phyloP scores from a whole-genome alignment of 1,140 invertebrate genomes.

The Aphelinus certus region DNA sequence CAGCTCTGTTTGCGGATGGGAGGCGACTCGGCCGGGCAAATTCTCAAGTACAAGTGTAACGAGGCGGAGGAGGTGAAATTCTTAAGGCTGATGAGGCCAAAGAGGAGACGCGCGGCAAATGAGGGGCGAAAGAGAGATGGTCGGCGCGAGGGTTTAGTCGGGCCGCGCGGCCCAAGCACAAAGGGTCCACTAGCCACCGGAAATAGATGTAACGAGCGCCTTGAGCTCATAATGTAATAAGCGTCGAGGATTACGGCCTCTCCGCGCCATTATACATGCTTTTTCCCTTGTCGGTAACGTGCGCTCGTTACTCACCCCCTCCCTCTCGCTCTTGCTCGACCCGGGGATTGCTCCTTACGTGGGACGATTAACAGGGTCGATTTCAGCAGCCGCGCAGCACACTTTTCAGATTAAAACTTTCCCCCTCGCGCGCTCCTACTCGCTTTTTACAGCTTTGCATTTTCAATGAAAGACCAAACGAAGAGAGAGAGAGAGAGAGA shows the following conservation, averaged over 20 bases:
- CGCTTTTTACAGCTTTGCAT: too few relatives aligned
- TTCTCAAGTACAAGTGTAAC: constrained; percentile 8
- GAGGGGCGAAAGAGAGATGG: not conserved
- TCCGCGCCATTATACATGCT: constrained; percentile 1
- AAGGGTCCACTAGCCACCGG: constrained; percentile 11
- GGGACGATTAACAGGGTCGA: too few relatives aligned
- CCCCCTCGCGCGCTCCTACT: too few relatives aligned
- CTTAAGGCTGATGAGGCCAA: constrained; percentile 38
- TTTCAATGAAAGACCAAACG: too few relatives aligned
- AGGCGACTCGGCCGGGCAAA: too few relatives aligned
- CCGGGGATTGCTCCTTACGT: too few relatives aligned
- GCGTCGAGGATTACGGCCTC: constrained; percentile 31
- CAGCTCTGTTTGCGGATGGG: too few relatives aligned
- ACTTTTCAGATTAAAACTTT: too few relatives aligned
- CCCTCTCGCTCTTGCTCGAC: too few relatives aligned
- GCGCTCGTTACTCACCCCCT: too few relatives aligned
- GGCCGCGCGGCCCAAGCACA: not conserved
- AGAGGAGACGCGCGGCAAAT: constrained; percentile 15
- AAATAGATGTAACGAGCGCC: constrained; percentile 49
- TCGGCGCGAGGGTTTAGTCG: not conserved
- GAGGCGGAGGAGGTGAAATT: not conserved
- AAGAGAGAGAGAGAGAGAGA: too few relatives aligned
- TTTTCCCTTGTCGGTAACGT: not conserved
- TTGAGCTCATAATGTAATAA: constrained; percentile 47
- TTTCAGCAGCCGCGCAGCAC: too few relatives aligned